Evolutionary conservation across 1,140 invertebrate species (phyloP), one percentile per base, ranked within the genome.

Genomic region (Philotrypesis tridentata): DNA sequence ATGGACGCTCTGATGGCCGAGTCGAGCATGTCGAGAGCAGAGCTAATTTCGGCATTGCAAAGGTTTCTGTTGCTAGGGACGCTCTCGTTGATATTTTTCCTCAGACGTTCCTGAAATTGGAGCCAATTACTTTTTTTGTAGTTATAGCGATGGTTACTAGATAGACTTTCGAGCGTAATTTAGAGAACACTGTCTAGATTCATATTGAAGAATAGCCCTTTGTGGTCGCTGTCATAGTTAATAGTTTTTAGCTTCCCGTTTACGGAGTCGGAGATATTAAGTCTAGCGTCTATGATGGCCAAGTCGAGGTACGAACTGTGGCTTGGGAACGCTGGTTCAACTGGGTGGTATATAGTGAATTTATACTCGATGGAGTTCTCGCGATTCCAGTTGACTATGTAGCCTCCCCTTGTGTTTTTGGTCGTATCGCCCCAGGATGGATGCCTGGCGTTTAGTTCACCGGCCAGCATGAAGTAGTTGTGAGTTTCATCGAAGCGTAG

Each of bases 351-450:
- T 14, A 6, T 17, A 21, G 3, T 6, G 12, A 23, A 3, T 6
- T 23, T 5, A 23, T 29, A 9, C 5, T 5, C 11, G 17, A 40
- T 25, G 29, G 11, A 0, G 14, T 84, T 77, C 3, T 63, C 83
- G 17, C 75, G 0, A n/a, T 73, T 14, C 85, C 85, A 85, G 6
- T 73, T 77, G 23, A 79, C 48, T 23, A 85, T 43, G 0, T 8
- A 21, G 1, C 61, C 21, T 9, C 67, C 67, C 21, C 29, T 68
- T 9, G 6, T 29, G 25, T 27, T 29, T 8, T 31, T 72, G 11
- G 9, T 6, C 33, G 70, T n/a, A n/a, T 75, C 48, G 9, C 27
- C 72, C 72, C 72, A 75, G 9, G 8, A 6, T 60, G 14, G 6
- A n/a, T 75, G 72, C 14, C 29, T 8, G 12, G 72, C 72, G 23